These are phyloP conservation scores for Ptilorrhoa leucosticta DNA, from an alignment of 2,113 vertebrate genomes.

Conservation along the genomic window DNA sequence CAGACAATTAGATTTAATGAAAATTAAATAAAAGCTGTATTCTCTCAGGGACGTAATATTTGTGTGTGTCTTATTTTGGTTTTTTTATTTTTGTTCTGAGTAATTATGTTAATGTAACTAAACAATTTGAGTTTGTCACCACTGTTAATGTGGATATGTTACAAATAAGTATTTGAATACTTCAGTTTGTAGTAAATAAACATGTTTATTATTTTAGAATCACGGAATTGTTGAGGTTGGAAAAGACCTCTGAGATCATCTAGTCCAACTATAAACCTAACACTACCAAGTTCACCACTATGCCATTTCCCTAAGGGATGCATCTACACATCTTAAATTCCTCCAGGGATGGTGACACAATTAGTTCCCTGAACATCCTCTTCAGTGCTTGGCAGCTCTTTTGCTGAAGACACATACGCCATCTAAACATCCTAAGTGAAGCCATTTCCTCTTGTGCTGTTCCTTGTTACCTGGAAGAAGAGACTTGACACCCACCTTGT, in stretches of 20 bases:
- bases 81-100: background rate
- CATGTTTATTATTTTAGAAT: background rate
- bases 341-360: too few relatives aligned
- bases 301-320: too few relatives aligned
- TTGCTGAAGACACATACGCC: background rate
- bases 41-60: background rate
- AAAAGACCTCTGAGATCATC: background rate
- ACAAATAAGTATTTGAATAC: background rate
- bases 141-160: background rate
- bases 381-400: background rate
- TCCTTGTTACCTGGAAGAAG: background rate
- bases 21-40: background rate
- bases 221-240: background rate
- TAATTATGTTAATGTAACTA: background rate
- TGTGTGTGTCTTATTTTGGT: background rate
- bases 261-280: background rate
- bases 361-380: background rate
- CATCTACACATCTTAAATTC: background rate
- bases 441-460: background rate
- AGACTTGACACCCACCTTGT: background rate
- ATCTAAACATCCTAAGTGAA: background rate
- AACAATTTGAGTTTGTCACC: background rate
- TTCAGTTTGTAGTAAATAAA: background rate
- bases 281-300: background rate
- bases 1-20: background rate